phyloP scores from a whole-genome alignment of 1,140 invertebrate genomes.

The Apis laboriosa region DNA sequence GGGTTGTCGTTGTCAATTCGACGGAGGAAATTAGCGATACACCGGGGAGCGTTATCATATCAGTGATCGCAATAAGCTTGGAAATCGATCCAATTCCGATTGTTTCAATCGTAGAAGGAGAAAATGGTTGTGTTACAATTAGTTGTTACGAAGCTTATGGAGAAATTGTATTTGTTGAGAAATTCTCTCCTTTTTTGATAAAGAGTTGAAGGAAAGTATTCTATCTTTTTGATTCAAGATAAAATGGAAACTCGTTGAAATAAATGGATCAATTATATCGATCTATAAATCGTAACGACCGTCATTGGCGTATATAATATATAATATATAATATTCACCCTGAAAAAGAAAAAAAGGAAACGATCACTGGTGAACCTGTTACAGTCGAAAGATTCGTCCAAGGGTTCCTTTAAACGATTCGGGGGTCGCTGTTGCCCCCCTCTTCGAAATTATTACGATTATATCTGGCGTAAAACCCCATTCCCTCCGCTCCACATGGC shows the following conservation, averaged over 20 bases:
- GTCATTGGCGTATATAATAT: too few relatives aligned
- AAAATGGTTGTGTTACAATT: neutral
- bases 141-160: too few relatives aligned
- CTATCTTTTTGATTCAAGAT: too few relatives aligned
- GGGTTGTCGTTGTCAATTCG: neutral
- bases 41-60: neutral
- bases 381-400: conserved; percentile 21
- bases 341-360: too few relatives aligned
- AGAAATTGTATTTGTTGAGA: too few relatives aligned
- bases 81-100: too few relatives aligned
- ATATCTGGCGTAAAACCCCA: conserved; percentile 73
- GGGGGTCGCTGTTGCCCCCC: conserved; percentile 27
- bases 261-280: too few relatives aligned
- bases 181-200: too few relatives aligned
- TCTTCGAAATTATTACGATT: conserved; percentile 72
- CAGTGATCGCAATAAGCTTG: neutral
- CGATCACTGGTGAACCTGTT: conserved; percentile 36
- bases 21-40: neutral
- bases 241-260: too few relatives aligned
- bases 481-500: conserved; percentile 67
- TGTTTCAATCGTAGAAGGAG: neutral
- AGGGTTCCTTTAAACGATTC: conserved; percentile 39
- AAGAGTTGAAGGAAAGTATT: too few relatives aligned
- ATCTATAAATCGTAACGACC: too few relatives aligned
- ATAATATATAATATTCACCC: conserved; percentile 20